Evolutionary conservation across 2,797 vertebrate species (phyloP).

Genomic region (Agapornis canus): DNA sequence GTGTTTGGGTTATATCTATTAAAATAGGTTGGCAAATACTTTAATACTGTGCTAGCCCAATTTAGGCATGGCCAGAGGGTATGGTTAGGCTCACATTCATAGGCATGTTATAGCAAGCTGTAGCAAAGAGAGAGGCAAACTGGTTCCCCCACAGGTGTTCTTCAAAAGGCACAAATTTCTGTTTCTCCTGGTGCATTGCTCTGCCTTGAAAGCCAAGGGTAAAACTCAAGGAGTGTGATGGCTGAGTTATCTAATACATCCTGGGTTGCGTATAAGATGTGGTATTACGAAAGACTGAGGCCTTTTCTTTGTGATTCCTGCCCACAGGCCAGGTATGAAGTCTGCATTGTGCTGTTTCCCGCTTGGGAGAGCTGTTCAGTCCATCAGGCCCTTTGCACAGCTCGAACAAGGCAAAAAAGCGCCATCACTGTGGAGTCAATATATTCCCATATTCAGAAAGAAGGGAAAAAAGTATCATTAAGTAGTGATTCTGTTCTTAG

Average conservation of each 20-base stretch:
- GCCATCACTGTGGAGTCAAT: neutral
- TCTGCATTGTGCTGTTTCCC: neutral
- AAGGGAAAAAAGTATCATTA: neutral
- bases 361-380: fast-evolving
- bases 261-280: neutral
- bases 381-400: neutral
- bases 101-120: neutral
- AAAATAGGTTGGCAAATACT: neutral
- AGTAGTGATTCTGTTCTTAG: neutral
- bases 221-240: neutral
- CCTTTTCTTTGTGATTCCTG: neutral
- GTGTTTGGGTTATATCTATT: neutral
- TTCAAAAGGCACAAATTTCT: neutral
- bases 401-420: neutral
- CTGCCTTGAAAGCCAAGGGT: neutral
- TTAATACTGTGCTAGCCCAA: neutral
- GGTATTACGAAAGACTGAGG: neutral
- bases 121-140: neutral
- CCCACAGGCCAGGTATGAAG: neutral
- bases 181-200: neutral
- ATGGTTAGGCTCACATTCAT: neutral
- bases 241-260: neutral
- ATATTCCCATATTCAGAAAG: neutral
- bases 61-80: neutral
- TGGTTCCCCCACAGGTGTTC: neutral